Base-by-base conservation (phyloP, 1,140 invertebrate genomes). In the Helicoverpa armigera region DNA sequence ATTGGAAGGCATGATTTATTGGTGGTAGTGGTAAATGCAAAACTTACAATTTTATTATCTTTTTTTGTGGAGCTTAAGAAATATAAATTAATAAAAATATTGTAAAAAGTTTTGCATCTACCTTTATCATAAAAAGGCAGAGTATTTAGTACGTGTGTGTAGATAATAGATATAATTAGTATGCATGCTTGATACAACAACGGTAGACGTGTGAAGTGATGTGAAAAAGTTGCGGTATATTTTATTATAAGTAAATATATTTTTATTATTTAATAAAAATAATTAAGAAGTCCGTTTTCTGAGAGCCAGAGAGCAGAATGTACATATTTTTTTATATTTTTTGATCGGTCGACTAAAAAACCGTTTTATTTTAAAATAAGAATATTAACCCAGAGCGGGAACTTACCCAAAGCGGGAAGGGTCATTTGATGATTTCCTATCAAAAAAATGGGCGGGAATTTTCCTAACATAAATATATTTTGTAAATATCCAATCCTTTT, bases 401-500 rank as follows among this genome's bases (percentile, higher is more conserved):
- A 23, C 0, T 23, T 23, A 23, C 23, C 23, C 23, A 23, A 0
- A 23, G 23, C 23, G 23, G 23, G 23, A 23, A 23, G 23, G 23
- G 23, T 23, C 23, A 23, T 23, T 23, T 23, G 23, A 23, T 23
- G 23, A 23, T 23, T 23, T 23, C 23, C 23, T 2, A 23, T 23
- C 23, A 23, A 23, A 23, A 23, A 23, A 23, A 23, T n/a, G 7
- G 54, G 18, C 48, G 11, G 16, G 9, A 75, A 29, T 12, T 23
- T 14, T 65, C 23, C 16, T 13, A 13, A 10, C 7, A 31, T 23
- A 23, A 23, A 23, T 23, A 23, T 60, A 74, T 51, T 61, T 48
- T 79, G 67, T 72, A 79, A 58, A 79, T 79, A 79, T 79, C 77
- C 67, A 61, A 13, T 72, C 72, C 69, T n/a, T 16, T 50, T 50